Conservation (phyloP, 2,797 vertebrate genomes). For the Halcyon badia region DNA sequence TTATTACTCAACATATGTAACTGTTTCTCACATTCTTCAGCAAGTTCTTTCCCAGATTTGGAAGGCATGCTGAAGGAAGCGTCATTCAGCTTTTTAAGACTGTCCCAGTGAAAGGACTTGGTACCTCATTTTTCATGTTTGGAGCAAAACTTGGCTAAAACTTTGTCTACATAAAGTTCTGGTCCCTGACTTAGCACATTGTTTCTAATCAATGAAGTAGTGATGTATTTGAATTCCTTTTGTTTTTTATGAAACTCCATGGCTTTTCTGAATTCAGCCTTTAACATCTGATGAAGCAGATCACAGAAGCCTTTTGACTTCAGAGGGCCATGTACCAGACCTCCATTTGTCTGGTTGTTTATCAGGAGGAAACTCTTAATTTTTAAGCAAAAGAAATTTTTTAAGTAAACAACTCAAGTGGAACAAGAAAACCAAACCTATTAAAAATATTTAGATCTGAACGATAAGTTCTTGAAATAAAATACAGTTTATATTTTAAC, state of each 20-base stretch:
- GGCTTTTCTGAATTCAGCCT: not conserved
- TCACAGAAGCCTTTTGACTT: not conserved
- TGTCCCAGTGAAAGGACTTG: not conserved
- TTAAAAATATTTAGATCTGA: not conserved
- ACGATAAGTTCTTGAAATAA: not conserved
- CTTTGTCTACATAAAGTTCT: not conserved
- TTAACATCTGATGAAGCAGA: not conserved
- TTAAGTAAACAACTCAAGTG: not conserved
- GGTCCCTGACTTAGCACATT: not conserved
- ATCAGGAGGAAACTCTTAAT: not conserved
- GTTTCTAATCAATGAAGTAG: not conserved
- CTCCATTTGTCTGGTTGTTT: not conserved
- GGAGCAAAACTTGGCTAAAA: not conserved
- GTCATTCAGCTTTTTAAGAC: not conserved
- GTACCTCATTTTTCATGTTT: not conserved
- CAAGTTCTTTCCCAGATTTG: not conserved
- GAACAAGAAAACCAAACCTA: not conserved
- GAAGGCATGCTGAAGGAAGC: not conserved
- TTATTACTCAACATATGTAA: fast-evolving
- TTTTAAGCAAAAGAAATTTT: not conserved
- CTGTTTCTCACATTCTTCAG: not conserved
- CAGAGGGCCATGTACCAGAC: not conserved
- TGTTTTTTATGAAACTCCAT: not conserved
- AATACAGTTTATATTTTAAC: not conserved
- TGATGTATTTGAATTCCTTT: not conserved